Conservation (phyloP, 2,797 vertebrate genomes). For the Melopsittacus undulatus region DNA sequence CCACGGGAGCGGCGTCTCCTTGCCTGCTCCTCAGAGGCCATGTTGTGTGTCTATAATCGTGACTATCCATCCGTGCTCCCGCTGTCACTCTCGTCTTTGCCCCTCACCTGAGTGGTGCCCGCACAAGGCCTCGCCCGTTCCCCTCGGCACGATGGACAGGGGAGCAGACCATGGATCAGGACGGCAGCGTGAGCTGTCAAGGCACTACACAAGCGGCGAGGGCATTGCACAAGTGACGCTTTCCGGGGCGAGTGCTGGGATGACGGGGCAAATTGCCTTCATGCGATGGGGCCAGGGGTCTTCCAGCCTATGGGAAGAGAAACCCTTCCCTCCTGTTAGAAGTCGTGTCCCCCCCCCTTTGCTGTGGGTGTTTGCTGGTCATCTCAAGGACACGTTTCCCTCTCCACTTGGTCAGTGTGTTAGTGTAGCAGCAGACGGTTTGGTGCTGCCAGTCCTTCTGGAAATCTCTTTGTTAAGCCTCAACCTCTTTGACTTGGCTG, state of each 20-base stretch:
- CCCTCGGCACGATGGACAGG: rapidly evolving
- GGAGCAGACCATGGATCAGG: neutral
- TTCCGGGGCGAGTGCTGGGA: neutral
- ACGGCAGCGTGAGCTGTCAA: neutral
- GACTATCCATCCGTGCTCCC: neutral
- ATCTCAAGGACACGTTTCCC: rapidly evolving
- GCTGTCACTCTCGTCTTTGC: neutral
- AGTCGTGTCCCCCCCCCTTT: neutral
- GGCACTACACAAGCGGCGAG: neutral
- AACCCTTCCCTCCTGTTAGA: neutral
- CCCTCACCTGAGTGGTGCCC: neutral
- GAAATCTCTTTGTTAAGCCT: neutral
- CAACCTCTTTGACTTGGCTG: neutral
- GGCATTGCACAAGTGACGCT: neutral
- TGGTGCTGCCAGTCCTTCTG: neutral
- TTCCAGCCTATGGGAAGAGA: neutral
- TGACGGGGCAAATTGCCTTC: neutral
- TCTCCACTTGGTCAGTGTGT: neutral
- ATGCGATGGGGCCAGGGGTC: neutral
- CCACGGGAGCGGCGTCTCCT: neutral
- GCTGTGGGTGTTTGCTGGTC: neutral
- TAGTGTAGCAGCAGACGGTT: neutral
- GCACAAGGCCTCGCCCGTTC: rapidly evolving
- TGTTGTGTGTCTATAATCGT: neutral
- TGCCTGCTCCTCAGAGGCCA: neutral